Base-by-base conservation (phyloP, 2,113 vertebrate genomes). In the Lagopus muta region DNA sequence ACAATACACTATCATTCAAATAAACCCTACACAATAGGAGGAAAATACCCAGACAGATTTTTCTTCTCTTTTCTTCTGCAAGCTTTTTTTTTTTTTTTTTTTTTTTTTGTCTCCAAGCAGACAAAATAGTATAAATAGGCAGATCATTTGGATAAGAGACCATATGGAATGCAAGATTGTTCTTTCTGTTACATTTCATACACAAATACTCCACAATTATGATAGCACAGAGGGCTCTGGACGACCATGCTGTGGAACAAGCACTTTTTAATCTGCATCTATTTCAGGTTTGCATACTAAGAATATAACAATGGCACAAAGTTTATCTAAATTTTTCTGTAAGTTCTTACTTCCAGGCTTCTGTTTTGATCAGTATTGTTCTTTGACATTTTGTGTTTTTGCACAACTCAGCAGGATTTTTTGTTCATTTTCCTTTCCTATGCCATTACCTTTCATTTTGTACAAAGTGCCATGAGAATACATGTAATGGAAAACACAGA, bases 1-100 rank as follows among this genome's bases (percentile, higher is more conserved):
- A 86, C 74, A 97, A 79, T 69, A 86, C 38, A 85, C 76, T 66
- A 92, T 96, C 82, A 95, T 93, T 95, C 90, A 95, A 96, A 97
- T 90, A 72, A 96, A 47, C 72, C 47, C 28, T 25, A 38, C 86
- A 90, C 18, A 96, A 92, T 8, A 84, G 88, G 86, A 95, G 62
- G 67, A 95, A 96, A 96, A 94, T 93, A 94, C 61, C 48, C 40
- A 91, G 73, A 88, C 64, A 74, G 64, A 64, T 47, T 40, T n/a
- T 15, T 88, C 55, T 79, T 67, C 67, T 78, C 65, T 85, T 65
- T 47, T 36, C 62, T 71, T 25, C 60, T 48, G 22, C 67, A 52
- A 48, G n/a, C 16, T 10, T 50, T 38, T 43, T 50, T 97, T 95
- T 61, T 61, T 11, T 57, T 57, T n/a, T 20, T 32, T 97, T 95